Evolutionary conservation across 1,140 invertebrate genomes (phyloP).

Genomic region (Meloidogyne hapla): DNA sequence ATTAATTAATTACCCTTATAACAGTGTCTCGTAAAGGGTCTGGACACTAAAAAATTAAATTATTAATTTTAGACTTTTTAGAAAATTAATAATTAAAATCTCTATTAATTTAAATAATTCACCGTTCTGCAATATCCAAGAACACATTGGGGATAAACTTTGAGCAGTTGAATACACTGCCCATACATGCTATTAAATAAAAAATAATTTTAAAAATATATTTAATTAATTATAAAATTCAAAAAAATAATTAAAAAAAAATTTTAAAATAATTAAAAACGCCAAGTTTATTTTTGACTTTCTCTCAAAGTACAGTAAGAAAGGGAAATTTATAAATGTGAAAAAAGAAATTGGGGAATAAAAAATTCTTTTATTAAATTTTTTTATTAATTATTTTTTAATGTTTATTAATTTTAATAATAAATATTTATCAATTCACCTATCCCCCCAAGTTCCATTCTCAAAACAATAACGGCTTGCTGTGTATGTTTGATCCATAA

Average conservation of each 20-base stretch:
- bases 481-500: slow-evolving; percentile 46
- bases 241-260: no score
- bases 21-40: slow-evolving; percentile 57
- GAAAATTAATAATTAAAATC: no score
- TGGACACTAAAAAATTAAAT: slow-evolving; percentile 53
- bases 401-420: no score
- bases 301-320: no score
- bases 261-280: no score
- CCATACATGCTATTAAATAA: neutral
- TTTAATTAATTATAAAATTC: no score
- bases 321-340: no score
- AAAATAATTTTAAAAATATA: no score
- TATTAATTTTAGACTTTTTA: slow-evolving; percentile 28
- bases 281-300: no score
- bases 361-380: no score
- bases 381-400: no score
- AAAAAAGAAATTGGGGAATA: no score
- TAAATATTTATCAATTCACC: neutral
- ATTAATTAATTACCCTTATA: slow-evolving; percentile 24
- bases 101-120: slow-evolving; percentile 31
- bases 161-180: slow-evolving; percentile 54
- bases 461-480: slow-evolving; percentile 49
- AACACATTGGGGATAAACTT: slow-evolving; percentile 51
- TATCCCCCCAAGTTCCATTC: slow-evolving; percentile 53
- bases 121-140: slow-evolving; percentile 58